Evolutionary conservation across 2,113 vertebrate species (phyloP).

Genomic region (Hemiscyllium ocellatum): DNA sequence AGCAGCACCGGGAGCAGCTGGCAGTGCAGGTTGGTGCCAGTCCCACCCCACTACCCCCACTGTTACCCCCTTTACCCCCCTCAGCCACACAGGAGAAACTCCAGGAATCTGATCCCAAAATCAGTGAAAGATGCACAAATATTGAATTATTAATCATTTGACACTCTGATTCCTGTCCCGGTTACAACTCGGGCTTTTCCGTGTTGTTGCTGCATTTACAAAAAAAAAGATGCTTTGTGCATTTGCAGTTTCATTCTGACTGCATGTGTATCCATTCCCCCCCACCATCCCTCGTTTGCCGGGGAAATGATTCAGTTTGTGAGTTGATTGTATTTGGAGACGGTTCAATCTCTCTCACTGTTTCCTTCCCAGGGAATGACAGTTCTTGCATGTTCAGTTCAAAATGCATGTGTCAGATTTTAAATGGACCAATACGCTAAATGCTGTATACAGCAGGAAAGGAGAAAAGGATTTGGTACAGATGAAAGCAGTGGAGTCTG

Average conservation of each 20-base stretch:
- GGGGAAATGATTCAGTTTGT: background rate
- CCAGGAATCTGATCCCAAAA: too few relatives aligned
- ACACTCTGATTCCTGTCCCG: background rate
- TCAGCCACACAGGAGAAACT: background rate
- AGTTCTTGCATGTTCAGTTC: too few relatives aligned
- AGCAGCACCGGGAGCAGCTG: background rate
- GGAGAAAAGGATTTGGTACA: background rate
- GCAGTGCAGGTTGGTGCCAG: constrained; percentile 2
- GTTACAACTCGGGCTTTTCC: too few relatives aligned
- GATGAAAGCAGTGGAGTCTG: background rate
- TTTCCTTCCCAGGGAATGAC: background rate
- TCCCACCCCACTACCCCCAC: background rate
- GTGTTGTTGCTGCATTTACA: background rate
- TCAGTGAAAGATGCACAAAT: background rate
- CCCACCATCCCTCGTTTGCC: background rate
- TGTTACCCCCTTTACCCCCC: too few relatives aligned
- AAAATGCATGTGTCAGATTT: background rate
- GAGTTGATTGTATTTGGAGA: background rate
- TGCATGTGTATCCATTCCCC: background rate
- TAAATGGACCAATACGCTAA: background rate
- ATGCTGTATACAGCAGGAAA: background rate
- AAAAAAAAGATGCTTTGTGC: background rate
- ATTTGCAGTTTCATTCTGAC: background rate
- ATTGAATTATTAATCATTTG: background rate
- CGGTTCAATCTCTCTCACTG: background rate